These are phyloP conservation scores for Drosophila cognata DNA, from an alignment of 2,888 invertebrate species.

Conservation along the genomic window DNA sequence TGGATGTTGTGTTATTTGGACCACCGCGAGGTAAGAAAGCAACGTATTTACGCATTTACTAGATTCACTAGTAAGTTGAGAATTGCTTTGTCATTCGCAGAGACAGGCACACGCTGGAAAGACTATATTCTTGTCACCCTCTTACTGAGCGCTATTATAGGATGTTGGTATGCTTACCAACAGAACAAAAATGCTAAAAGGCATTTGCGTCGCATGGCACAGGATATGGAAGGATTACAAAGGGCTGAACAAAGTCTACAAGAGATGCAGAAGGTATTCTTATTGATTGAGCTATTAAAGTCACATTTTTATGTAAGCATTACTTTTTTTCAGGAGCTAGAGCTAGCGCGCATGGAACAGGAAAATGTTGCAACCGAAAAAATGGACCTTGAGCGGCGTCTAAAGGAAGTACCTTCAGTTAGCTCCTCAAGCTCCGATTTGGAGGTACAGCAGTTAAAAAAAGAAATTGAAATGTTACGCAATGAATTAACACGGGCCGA, in stretches of 20 bases:
- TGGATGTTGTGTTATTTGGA: conserved; percentile 99
- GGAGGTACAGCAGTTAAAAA: conserved; percentile 92
- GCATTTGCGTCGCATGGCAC: conserved; percentile 95
- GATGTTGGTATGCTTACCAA: conserved; percentile 96
- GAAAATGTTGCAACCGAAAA: conserved; percentile 93
- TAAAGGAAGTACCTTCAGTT: conserved; percentile 90
- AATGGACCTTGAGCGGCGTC: conserved; percentile 91
- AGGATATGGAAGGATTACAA: conserved; percentile 96
- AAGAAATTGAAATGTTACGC: conserved; percentile 93
- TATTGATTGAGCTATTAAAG: too few species aligned
- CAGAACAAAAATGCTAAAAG: conserved; percentile 95
- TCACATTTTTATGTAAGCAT: background rate
- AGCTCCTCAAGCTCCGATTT: conserved; percentile 92
- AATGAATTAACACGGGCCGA: conserved; percentile 94
- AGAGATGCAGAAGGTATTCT: conserved; percentile 90
- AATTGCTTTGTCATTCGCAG: conserved; percentile 83
- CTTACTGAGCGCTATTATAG: conserved; percentile 93
- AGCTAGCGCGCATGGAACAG: conserved; percentile 92
- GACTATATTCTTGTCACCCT: conserved; percentile 94
- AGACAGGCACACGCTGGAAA: conserved; percentile 93
- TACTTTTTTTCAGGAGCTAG: conserved; percentile 86
- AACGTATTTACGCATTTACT: background rate
- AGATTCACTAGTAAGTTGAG: too few species aligned
- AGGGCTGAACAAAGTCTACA: conserved; percentile 95
- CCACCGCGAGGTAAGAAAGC: conserved; percentile 94